Conservation (phyloP, 2,113 vertebrate species). For the Anarhynchus alexandrinus region DNA sequence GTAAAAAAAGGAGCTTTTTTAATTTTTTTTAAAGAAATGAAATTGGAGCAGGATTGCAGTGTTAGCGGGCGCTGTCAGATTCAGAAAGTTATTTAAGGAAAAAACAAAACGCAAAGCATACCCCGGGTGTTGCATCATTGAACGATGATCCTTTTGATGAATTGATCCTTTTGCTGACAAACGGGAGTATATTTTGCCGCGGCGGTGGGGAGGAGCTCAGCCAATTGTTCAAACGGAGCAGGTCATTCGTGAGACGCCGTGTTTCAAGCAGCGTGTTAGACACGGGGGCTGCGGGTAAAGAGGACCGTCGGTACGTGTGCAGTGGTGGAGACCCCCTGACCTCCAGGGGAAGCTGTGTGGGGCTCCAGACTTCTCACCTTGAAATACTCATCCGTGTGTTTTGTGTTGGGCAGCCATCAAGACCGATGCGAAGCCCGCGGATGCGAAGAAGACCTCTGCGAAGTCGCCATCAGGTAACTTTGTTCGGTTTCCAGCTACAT, state of each 20-base stretch:
- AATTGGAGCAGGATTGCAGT: neutral
- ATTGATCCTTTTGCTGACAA: neutral
- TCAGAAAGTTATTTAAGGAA: neutral
- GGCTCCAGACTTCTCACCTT: neutral
- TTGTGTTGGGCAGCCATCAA: constrained; percentile 76
- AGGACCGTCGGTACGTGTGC: accelerated
- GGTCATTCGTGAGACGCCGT: neutral
- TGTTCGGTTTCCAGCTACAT: neutral
- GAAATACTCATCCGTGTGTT: accelerated
- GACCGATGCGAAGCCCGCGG: constrained; percentile 80
- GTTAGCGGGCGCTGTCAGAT: neutral
- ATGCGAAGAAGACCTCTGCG: constrained; percentile 79
- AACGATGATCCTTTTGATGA: accelerated
- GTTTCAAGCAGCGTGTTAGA: neutral
- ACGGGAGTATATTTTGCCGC: accelerated
- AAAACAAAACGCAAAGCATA: neutral
- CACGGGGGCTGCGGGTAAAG: neutral
- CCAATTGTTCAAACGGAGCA: accelerated
- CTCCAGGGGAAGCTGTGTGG: neutral
- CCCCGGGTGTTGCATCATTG: accelerated
- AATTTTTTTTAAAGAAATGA: neutral
- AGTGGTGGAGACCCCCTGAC: neutral
- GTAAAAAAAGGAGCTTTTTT: neutral
- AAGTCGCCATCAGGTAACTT: constrained; percentile 84
- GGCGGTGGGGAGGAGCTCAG: neutral